Conservation (phyloP, 53 echinoderm and acorn worm species). For the Echinarachnius parma region DNA sequence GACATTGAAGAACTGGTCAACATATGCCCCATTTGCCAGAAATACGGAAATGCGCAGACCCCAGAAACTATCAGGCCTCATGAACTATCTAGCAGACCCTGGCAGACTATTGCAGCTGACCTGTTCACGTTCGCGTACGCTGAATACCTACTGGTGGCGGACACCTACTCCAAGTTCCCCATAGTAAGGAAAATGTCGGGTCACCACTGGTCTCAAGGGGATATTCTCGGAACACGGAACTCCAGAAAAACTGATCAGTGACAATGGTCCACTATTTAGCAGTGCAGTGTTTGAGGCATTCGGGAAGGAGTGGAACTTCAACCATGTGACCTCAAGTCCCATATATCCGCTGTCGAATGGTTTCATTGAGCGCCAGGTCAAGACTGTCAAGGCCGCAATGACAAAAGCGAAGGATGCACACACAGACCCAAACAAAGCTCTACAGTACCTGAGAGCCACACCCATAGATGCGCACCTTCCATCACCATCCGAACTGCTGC, state of each 20-base stretch:
- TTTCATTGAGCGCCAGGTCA: conserved; percentile 50
- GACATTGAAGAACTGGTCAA: too few relatives aligned
- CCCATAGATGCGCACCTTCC: conserved; percentile 47
- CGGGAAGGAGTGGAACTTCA: conserved; percentile 53
- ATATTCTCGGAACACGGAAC: conserved; percentile 57
- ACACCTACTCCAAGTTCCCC: conserved; percentile 66
- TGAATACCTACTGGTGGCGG: conserved; percentile 57
- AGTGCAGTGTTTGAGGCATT: conserved; percentile 49
- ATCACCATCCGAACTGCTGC: conserved; percentile 55
- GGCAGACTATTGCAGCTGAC: conserved; percentile 60
- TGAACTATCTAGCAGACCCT: conserved; percentile 53
- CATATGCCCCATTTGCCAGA: conserved; percentile 49
- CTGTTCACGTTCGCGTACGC: conserved; percentile 41
- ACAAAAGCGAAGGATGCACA: conserved; percentile 48
- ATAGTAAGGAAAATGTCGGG: conserved; percentile 36
- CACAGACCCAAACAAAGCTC: conserved; percentile 26
- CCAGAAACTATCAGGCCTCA: conserved; percentile 54
- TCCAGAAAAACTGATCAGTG: conserved; percentile 49
- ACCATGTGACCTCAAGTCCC: conserved; percentile 61
- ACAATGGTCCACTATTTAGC: conserved; percentile 54
- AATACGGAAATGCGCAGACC: conserved; percentile 31
- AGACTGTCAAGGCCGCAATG: conserved; percentile 55
- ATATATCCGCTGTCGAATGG: conserved; percentile 62
- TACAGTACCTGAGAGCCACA: conserved; percentile 51
- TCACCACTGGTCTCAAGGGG: conserved; percentile 36